Evolutionary conservation across 2,888 invertebrate species (phyloP).

Genomic region (Leptopterna dolabrata): DNA sequence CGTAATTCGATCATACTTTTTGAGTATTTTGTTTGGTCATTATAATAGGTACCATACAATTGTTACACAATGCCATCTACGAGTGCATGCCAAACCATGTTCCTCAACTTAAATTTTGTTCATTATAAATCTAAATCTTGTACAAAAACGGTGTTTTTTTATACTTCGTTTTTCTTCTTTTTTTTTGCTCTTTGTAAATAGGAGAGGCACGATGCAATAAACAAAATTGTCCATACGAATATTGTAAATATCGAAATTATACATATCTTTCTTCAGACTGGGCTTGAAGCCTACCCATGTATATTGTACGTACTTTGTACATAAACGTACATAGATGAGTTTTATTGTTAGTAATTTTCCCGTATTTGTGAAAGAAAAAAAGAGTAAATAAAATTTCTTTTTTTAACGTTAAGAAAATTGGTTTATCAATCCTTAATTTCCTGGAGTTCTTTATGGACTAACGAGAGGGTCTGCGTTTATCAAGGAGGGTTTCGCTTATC

Average conservation of each 20-base stretch:
- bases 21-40: no score
- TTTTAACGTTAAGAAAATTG: neutral
- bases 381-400: conserved; percentile 1
- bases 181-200: neutral
- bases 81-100: no score
- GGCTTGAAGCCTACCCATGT: conserved; percentile 24
- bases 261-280: conserved; percentile 50
- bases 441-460: no score
- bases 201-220: conserved; percentile 5
- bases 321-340: conserved; percentile 24
- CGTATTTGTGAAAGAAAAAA: conserved; percentile 32
- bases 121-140: neutral
- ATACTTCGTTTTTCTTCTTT: neutral
- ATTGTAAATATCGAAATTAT: conserved; percentile 49
- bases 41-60: no score
- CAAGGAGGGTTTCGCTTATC: no score
- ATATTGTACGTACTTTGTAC: conserved; percentile 33
- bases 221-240: neutral
- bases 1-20: no score
- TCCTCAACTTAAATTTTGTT: no score
- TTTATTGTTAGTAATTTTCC: conserved; percentile 47
- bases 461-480: no score
- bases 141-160: neutral
- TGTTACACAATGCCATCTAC: no score
- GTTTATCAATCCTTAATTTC: neutral